These are phyloP conservation scores for Eulacestoma nigropectus DNA, from an alignment of 2,113 vertebrate species.

Conservation along the genomic window DNA sequence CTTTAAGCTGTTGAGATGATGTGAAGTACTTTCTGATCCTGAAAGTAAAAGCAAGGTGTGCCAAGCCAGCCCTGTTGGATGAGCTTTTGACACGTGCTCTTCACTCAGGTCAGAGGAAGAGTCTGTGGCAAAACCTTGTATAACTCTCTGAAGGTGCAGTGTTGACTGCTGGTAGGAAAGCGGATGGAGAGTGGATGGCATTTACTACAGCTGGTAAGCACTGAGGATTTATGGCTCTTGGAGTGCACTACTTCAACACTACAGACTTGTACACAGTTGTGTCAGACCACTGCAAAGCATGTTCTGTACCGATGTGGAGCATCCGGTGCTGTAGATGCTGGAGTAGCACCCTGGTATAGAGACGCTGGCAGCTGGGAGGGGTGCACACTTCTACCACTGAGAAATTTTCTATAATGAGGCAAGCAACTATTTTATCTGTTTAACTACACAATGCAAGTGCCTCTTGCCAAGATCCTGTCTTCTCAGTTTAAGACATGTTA, in stretches of 20 bases:
- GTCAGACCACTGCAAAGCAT: not conserved
- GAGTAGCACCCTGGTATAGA: not conserved
- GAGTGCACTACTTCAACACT: not conserved
- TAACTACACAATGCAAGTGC: not conserved
- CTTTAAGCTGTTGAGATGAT: not conserved
- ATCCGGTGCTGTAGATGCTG: not conserved
- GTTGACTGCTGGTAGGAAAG: not conserved
- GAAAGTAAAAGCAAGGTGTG: not conserved
- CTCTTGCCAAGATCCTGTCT: conserved; percentile 42
- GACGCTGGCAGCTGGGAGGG: not conserved
- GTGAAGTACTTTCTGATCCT: not conserved
- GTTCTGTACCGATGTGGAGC: rapidly evolving
- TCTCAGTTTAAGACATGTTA: conserved; percentile 51
- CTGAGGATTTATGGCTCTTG: not conserved
- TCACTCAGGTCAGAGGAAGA: not conserved
- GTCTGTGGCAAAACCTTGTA: not conserved
- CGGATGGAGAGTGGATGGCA: not conserved
- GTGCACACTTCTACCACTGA: not conserved
- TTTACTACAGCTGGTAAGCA: not conserved
- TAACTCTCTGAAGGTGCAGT: not conserved
- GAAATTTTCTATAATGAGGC: not conserved
- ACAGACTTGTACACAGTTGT: not conserved
- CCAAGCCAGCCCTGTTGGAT: not conserved
- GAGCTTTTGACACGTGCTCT: not conserved
- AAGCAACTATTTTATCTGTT: conserved; percentile 36